Evolutionary conservation across 2,113 vertebrate genomes (phyloP).

Genomic region (Machaerirhynchus nigripectus): DNA sequence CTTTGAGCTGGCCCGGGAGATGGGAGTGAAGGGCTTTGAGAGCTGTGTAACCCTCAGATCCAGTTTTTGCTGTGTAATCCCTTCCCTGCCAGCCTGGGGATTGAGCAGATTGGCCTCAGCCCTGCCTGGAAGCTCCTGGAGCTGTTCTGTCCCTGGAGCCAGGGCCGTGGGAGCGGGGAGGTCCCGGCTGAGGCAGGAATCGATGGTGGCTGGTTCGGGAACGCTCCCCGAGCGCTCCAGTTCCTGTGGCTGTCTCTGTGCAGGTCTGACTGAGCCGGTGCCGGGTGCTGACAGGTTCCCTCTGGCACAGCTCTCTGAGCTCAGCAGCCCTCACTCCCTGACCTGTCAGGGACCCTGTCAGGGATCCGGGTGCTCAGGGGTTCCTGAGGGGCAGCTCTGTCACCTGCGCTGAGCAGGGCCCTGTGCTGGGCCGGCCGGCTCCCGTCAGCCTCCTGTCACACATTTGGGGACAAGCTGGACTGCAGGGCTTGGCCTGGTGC

Average conservation of each 20-base stretch:
- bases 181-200: not conserved
- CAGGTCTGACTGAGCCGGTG: not conserved
- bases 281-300: fast-evolving
- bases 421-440: not conserved
- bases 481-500: not conserved
- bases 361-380: not conserved
- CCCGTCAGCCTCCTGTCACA: not conserved
- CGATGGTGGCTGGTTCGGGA: fast-evolving
- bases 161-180: not conserved
- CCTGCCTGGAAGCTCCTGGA: not conserved
- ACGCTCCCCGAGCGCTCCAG: not conserved
- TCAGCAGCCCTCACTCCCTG: not conserved
- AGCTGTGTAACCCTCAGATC: not conserved
- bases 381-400: not conserved
- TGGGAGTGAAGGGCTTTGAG: not conserved
- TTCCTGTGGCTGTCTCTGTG: fast-evolving
- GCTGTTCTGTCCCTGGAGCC: not conserved
- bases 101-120: not conserved
- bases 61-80: not conserved
- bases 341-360: too few species aligned
- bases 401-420: not conserved
- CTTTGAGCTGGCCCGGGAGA: not conserved
- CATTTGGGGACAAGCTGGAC: not conserved
- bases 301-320: not conserved
- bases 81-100: not conserved